These are phyloP conservation scores for Anas platyrhynchos DNA, from an alignment of 2,113 vertebrate genomes.

Conservation along the genomic window DNA sequence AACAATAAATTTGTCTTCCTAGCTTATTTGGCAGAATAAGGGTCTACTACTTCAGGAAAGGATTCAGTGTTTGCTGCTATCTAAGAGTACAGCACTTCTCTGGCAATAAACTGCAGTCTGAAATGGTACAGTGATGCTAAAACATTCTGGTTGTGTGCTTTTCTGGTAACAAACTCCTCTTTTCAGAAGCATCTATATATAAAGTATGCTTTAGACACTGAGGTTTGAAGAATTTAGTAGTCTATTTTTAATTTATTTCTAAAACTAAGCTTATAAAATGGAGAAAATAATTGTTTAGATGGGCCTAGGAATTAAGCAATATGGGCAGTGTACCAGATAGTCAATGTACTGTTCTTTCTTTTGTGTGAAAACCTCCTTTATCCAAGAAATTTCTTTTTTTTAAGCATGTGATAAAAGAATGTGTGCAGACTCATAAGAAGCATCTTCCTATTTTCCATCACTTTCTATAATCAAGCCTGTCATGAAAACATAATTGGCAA, in stretches of 20 bases:
- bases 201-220: background rate
- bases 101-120: constrained; percentile 5
- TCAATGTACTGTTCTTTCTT: background rate
- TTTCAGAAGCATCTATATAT: background rate
- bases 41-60: background rate
- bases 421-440: background rate
- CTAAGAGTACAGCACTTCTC: background rate
- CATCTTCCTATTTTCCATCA: background rate
- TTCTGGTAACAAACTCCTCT: background rate
- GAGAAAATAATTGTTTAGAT: background rate
- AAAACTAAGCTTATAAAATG: background rate
- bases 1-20: constrained; percentile 12
- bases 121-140: constrained; percentile 5
- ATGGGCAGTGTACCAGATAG: background rate
- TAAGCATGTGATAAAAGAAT: background rate
- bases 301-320: background rate
- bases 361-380: background rate
- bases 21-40: background rate
- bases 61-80: background rate
- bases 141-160: background rate
- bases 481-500: background rate
- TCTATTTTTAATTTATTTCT: background rate
- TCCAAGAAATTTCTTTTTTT: background rate
- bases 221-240: background rate
- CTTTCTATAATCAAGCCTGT: background rate